Evolutionary conservation across 2,888 invertebrate species (phyloP), one percentile per base, ranked within the genome.

Genomic region (Agriotes lineatus): DNA sequence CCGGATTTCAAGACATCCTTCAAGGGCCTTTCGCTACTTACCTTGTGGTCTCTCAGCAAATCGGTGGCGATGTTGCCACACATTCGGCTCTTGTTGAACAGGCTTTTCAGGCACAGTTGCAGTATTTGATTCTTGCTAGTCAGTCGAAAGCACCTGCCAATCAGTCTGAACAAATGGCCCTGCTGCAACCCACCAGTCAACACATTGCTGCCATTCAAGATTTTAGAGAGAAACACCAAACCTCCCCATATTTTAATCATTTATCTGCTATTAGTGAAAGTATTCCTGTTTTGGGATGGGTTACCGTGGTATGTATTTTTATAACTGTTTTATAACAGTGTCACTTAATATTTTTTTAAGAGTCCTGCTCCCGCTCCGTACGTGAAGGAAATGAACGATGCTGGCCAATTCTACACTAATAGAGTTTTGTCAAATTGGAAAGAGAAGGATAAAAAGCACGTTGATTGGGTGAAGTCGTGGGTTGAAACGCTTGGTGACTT

Each of bases 321-420:
- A 18, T 19, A 1, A 45, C 33, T 33, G 5, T 18, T 54, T 1
- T 14, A 1, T 54, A n/a, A 52, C 54, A 54, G 3, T 10, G 3
- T 25, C 5, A 48, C 16, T 18, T 14, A 14, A 5, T 33, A 54
- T 54, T 12, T 33, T 2, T 1, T 60, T 22, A 33, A 91, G 88
- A 85, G 92, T 18, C 96, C 97, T 1, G 93, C 97, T 0, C 99
- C 99, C 0, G 94, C 93, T 1, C 99, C 99, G 0, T 96, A 95
- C 82, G 93, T 99, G 14, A 99, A 99, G 85, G 99, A 99, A 85
- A 97, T 98, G 96, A 93, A 94, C 78, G 99, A 99, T 83, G 96
- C 99, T 7, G 96, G 97, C 1, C 96, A 96, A 86, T 99, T 99
- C 86, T 99, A 97, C 85, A 94, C 96, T 63, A 99, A 99, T 87